A percentile compares a stretch with the other conserved stretches of the same genome.
These are phyloP conservation scores for Urocyon cinereoargenteus DNA, from an alignment of 2,797 vertebrate genomes.

Conservation along the genomic window DNA sequence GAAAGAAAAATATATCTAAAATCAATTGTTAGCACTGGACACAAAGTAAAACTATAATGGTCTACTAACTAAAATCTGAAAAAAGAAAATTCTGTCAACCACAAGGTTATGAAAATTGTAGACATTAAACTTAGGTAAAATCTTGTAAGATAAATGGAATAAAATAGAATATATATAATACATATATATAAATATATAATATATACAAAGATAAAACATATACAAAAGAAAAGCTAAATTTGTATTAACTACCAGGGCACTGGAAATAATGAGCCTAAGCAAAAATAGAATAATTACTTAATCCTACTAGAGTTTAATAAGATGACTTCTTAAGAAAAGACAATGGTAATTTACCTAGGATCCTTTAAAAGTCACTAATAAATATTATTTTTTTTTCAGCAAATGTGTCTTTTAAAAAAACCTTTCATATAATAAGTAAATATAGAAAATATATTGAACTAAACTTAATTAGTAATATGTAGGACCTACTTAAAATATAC, in stretches of 20 bases:
- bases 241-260: not conserved
- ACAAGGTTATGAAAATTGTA: not conserved
- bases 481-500: not conserved
- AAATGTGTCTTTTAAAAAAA: not conserved
- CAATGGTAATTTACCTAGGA: not conserved
- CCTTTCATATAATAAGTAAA: not conserved
- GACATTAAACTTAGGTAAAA: not conserved
- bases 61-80: not conserved
- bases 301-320: not conserved
- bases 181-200: no score
- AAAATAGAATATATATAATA: not conserved
- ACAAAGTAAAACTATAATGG: not conserved
- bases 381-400: not conserved
- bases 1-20: slow-evolving; percentile 8
- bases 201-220: not conserved
- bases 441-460: not conserved
- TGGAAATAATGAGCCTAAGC: not conserved
- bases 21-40: not conserved
- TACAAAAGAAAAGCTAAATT: not conserved
- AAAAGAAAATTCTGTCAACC: not conserved
- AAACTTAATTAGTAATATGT: not conserved
- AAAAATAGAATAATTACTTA: not conserved
- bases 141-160: not conserved
- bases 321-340: not conserved
- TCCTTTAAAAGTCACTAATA: not conserved